Base-by-base conservation (phyloP, 2,113 vertebrate species). In the Lamprotornis superbus region DNA sequence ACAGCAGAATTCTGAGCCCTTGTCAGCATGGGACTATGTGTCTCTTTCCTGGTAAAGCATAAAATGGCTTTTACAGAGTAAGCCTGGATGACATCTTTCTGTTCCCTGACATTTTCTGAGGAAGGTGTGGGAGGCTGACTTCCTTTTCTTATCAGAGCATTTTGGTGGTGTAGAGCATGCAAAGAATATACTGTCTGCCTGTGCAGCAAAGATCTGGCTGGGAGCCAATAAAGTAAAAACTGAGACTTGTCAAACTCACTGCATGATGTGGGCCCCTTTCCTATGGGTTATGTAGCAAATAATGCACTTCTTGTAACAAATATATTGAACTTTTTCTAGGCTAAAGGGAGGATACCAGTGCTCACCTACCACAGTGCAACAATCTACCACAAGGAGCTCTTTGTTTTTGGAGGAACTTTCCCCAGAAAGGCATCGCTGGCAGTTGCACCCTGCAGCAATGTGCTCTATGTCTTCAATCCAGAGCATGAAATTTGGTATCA, bases 401-500 rank as follows among this genome's bases (percentile, higher is more conserved):
- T 98, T 93, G 97, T 99, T 42, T 99, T 99, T 5, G 99, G 99
- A 52, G 99, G 99, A 16, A 86, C 98, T 79, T 98, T 97, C 30
- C 97, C 98, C 15, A 95, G 95, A 67, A 93, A 83, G 22, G 23
- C 93, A 27, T 94, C 97, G 0, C 90, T 97, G 64, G 95, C 91
- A 70, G 96, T 88, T 55, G 98, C 97, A 65, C 79, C 85, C 55
- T 98, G 98, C 97, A 99, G 98, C 88, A 99, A 99, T 39, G 42
- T 97, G 15, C 97, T 99, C 37, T 99, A 98, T 91, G 97, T 99
- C 96, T 99, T 99, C 86, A 99, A 98, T 96, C 98, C 98, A 20
- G 98, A 99, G 81, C 98, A 98, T 97, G 98, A 98, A 94, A 98
- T 99, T 80, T 99, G 99, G 99, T 99, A 99, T 94, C 98, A 99